Evolutionary conservation across 1,140 invertebrate species (phyloP), one percentile per base, ranked within the genome.

Genomic region (Danaus plexippus): DNA sequence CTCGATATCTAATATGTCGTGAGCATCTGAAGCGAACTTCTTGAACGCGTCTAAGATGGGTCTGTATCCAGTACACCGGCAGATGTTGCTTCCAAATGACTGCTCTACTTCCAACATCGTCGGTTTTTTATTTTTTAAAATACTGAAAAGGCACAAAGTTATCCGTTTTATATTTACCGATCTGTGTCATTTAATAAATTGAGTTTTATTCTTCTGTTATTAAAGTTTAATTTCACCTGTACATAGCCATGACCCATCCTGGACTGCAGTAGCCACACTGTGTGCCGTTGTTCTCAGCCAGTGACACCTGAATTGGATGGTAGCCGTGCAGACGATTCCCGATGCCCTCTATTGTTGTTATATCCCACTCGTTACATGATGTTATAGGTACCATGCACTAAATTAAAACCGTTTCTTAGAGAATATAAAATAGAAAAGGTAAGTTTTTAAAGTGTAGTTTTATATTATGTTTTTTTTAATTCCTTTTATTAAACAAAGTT

Each of bases 181-280:
- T 0, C 4, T 32, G 22, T 32, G 22, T 32, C 5, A 32, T 32
- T 9, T 43, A 52, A 42, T 9, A 53, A 43, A 13, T 10, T 47
- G n/a, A 12, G 8, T 2, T 9, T 47, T 9, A 47, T 12, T 2
- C 10, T 11, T 43, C 8, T 40, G 11, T 43, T 32, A 9, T 11
- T 40, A 42, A 54, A 42, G 4, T 5, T 32, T 32, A 6, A n/a
- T 42, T 47, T 55, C 50, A 75, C 86, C 93, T 93, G 77, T 94
- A 93, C 91, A 96, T 94, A 63, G 92, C 92, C 94, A 96, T 96
- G 12, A 96, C 89, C 90, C 95, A 95, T 32, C 94, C 94, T 11
- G 94, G 91, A 9, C 91, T 91, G 66, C 95, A 96, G 78, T 90
- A 96, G 2, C 95, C 95, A 72, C 94, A 95, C 77, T 95, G 94